phyloP scores from a whole-genome alignment of 1,140 invertebrate genomes.

The Mya arenaria region DNA sequence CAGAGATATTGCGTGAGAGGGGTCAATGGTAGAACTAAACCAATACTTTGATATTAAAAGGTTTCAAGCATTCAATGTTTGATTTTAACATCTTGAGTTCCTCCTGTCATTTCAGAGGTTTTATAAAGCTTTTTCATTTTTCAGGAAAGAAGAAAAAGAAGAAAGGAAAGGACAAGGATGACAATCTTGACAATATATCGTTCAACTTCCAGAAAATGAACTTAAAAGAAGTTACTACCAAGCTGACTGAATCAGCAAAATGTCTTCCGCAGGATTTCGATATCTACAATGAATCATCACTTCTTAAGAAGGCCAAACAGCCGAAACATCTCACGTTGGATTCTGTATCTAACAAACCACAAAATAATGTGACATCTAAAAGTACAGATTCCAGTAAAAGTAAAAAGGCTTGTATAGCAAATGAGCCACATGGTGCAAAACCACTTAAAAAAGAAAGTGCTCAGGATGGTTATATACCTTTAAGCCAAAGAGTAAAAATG shows the following conservation, averaged over 20 bases:
- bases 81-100: too few relatives aligned
- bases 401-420: too few relatives aligned
- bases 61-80: too few relatives aligned
- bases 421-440: too few relatives aligned
- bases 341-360: not conserved
- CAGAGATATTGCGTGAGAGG: too few relatives aligned
- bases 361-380: too few relatives aligned
- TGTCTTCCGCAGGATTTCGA: slow-evolving; percentile 22
- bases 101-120: too few relatives aligned
- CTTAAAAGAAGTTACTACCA: slow-evolving; percentile 1
- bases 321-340: slow-evolving; percentile 20
- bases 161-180: not conserved
- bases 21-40: too few relatives aligned
- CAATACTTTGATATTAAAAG: too few relatives aligned
- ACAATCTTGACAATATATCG: slow-evolving; percentile 25
- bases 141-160: slow-evolving; percentile 46
- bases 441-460: not conserved
- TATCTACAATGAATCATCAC: slow-evolving; percentile 12
- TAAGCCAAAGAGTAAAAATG: slow-evolving; percentile 38
- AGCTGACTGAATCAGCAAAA: slow-evolving; percentile 13
- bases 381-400: too few relatives aligned
- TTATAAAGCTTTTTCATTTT: not conserved
- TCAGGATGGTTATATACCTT: not conserved
- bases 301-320: slow-evolving; percentile 32
- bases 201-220: slow-evolving; percentile 48